Base-by-base conservation (phyloP, 1,140 invertebrate genomes). In the Drosophila sechellia region DNA sequence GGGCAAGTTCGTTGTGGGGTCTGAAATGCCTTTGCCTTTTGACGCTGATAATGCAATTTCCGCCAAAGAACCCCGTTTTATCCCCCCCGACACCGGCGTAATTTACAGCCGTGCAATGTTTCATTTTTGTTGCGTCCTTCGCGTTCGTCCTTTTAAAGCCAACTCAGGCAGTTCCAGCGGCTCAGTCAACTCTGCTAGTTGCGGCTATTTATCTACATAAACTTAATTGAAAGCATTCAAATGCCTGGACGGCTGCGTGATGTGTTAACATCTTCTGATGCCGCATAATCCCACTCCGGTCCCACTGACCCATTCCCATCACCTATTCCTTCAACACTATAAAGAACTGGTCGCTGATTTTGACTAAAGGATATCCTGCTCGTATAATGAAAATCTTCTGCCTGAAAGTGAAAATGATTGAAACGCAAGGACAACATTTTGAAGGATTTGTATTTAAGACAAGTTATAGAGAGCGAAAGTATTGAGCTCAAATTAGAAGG, bases 1-100 rank as follows among this genome's bases (percentile, higher is more conserved):
- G 52, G 46, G 52, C 22, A 34, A 35, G 45, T 17, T 12, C 49
- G 12, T 31, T 31, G 6, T 8, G 27, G 27, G 27, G 6, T 2
- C 31, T 31, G 31, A 31, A 1, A 53, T 55, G 42, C 43, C 39
- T 46, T 81, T 72, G 70, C 79, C 85, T 84, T 86, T 89, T 89
- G 84, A 89, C 84, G 84, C 85, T 87, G 84, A 89, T 89, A 89
- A 89, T 89, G 84, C 79, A 89, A 89, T 89, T 89, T 89, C 84
- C 84, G 83, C 75, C 75, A 49, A 39, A 31, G 20, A 15, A 5
- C 46, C 46, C 57, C 50, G 22, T 22, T 42, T 52, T 50, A 13
- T 55, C 35, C 54, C 56, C 31, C 3, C n/a, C n/a, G 43, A 40
- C 43, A 17, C 53, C 31, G 37, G 22, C 61, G 66, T 89, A 89